Evolutionary conservation across 2,888 invertebrate species (phyloP), one percentile per base, ranked within the genome.

Genomic region (Isotomurus palustris): DNA sequence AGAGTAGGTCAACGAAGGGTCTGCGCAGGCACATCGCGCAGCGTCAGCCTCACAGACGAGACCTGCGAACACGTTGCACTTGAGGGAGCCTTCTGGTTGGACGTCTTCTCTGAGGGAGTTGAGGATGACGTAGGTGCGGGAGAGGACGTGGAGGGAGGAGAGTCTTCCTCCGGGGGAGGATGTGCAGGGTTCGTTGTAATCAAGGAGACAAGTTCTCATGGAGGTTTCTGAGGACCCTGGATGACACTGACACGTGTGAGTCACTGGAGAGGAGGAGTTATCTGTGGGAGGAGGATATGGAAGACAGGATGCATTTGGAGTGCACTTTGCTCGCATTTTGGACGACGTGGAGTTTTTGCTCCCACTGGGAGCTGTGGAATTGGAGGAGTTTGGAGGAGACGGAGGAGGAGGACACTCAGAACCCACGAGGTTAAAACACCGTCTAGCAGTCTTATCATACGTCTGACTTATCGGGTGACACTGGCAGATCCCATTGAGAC

Each of bases 391-490:
- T 32, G 32, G 32, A 32, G 8, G 8, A 10, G 32, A 32, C 4
- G 17, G 21, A 35, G 25, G 49, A 17, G 27, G 49, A 41, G 54
- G 61, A 57, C 64, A 64, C 40, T 54, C 55, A 8, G 64, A 47
- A 24, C 64, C 64, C 5, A 56, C 64, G 3, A 64, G 49, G 56
- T 58, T 56, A 24, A 64, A 49, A 52, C 64, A 64, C 17, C 43
- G 50, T 50, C 51, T 53, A 28, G 29, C 24, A 17, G 43, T 44
- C 52, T 40, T 59, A 43, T 58, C 56, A 54, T 59, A 64, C 35
- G 56, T 48, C 48, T 61, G 61, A 52, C 56, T 59, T 24, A 64
- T 35, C 17, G 64, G 59, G 53, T 50, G 51, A 52, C 64, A 64
- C 32, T 61, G 61, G 45, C 64, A 64, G 41, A 59, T 61, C 27